These are phyloP conservation scores for Argyresthia albistria DNA, from an alignment of 2,888 invertebrate genomes.

Conservation along the genomic window DNA sequence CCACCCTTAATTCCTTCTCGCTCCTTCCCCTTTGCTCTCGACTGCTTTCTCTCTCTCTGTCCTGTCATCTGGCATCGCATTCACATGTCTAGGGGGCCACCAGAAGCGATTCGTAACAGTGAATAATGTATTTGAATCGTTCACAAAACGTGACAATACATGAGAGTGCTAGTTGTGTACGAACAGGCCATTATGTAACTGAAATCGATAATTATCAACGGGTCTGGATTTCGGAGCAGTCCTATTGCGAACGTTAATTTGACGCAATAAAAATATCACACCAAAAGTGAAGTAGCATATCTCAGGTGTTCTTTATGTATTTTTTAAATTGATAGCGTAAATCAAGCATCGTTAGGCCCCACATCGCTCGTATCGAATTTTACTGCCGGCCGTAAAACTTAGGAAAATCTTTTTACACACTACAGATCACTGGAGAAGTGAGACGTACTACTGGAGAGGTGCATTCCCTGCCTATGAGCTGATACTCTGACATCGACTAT, in stretches of 20 bases:
- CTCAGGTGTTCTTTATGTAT: constrained; percentile 54
- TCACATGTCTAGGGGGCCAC: constrained; percentile 53
- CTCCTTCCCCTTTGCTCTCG: constrained; percentile 24
- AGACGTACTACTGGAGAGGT: constrained; percentile 18
- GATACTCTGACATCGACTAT: constrained; percentile 16
- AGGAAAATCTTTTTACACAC: constrained; percentile 54
- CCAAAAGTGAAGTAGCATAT: constrained; percentile 33
- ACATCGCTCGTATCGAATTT: constrained; percentile 60
- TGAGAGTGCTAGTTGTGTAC: constrained; percentile 2
- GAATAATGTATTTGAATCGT: constrained; percentile 57
- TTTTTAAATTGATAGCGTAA: constrained; percentile 61
- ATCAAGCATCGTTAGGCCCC: constrained; percentile 54
- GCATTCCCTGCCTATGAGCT: constrained; percentile 2
- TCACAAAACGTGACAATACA: constrained; percentile 50
- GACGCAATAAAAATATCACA: constrained; percentile 36
- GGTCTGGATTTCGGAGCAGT: background rate
- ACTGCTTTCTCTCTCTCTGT: constrained; percentile 23
- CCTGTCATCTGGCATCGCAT: constrained; percentile 58
- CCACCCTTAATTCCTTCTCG: constrained; percentile 45
- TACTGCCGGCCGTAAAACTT: constrained; percentile 63
- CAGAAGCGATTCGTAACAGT: constrained; percentile 64
- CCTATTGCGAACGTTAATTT: constrained; percentile 16
- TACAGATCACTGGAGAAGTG: constrained; percentile 33
- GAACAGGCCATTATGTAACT: background rate
- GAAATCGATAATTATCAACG: constrained; percentile 1